A percentile compares a stretch with the other conserved stretches of the same genome.
These are phyloP conservation scores for Acyrthosiphon pisum DNA, from an alignment of 1,140 invertebrate genomes.

Conservation along the genomic window DNA sequence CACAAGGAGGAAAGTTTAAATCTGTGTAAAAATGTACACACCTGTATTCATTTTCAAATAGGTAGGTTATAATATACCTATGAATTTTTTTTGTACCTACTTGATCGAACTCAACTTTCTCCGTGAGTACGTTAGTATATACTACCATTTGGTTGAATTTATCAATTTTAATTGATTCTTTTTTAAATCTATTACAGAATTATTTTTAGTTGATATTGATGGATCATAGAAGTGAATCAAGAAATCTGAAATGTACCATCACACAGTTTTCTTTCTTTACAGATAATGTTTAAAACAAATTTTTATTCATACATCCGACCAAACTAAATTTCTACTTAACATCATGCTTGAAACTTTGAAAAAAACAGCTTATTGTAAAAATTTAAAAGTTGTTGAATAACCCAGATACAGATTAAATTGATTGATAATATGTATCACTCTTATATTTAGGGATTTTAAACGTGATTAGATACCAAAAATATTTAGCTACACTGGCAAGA, in stretches of 20 bases:
- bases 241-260: neutral
- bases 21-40: too few relatives aligned
- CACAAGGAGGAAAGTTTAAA: too few relatives aligned
- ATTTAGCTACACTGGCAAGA: neutral
- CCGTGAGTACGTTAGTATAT: neutral
- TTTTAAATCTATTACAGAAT: neutral
- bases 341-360: neutral
- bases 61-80: too few relatives aligned
- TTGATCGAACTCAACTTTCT: neutral
- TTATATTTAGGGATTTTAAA: neutral
- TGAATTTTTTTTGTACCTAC: too few relatives aligned
- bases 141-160: too few relatives aligned
- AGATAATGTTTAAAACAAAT: neutral
- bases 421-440: neutral
- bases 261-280: neutral
- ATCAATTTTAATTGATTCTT: too few relatives aligned
- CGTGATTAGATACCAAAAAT: neutral
- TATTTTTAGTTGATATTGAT: neutral
- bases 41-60: too few relatives aligned
- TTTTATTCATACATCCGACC: neutral
- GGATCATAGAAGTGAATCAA: neutral
- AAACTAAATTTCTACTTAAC: neutral
- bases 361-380: neutral
- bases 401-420: neutral
- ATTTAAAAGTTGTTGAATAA: neutral